Base-by-base conservation (phyloP, 1,140 invertebrate genomes). In the Diprion similis region DNA sequence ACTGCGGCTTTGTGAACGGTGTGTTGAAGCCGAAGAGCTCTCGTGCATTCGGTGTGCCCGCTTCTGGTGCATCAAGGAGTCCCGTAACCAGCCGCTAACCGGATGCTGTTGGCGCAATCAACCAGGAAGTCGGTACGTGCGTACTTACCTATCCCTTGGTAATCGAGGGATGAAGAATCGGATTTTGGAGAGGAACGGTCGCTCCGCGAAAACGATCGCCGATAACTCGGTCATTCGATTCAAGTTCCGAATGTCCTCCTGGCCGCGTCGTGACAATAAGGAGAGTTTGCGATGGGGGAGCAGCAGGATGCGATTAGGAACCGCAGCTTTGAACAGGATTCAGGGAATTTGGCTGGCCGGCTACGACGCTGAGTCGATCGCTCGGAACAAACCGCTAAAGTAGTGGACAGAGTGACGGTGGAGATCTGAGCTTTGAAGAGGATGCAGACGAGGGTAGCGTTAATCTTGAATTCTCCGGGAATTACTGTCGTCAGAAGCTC, bases 101-200 rank as follows among this genome's bases (percentile, higher is more conserved):
- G 74, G 79, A 80, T 75, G 76, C 73, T 81, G 81, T 82, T 82
- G 81, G 81, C 81, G 80, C 81, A 82, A 82, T 82, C 81, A 81
- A 82, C 81, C 78, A 80, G 80, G 80, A 78, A 81, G 79, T 78
- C 71, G 75, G 2, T 37, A 37, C 24, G 2, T 37, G 6, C 24
- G 24, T 37, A 37, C 24, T 37, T 37, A 37, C 77, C 47, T 46
- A 71, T 59, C 74, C 73, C 77, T 75, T 70, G 64, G n/a, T 13
- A 59, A 8, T 59, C 51, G n/a, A 37, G 51, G 51, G 51, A 59
- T 59, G 51, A 59, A 13, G 51, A 17, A 59, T 59, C 4, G n/a
- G 51, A 59, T 59, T 59, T 59, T 9, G 51, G n/a, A 59, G 11
- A 9, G 51, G 51, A 59, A 59, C 11, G 51, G 51, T 15, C 51